Percentiles rank a stretch among this genome's conserved stretches.
phyloP scores from a whole-genome alignment of 2,888 invertebrate species.

The Masnerella sp. region DNA sequence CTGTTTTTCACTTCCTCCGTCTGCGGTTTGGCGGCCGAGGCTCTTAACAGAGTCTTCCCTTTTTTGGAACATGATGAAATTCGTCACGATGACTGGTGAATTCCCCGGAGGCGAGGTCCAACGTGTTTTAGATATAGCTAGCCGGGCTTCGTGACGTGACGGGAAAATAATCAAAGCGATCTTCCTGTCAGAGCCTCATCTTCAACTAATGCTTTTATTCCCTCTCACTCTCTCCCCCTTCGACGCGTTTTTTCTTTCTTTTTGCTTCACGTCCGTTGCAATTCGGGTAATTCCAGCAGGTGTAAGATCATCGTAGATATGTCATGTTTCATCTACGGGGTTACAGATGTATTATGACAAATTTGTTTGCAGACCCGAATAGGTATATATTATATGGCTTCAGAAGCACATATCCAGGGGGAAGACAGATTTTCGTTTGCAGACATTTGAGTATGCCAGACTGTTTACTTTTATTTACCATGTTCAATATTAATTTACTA shows the following conservation, averaged over 20 bases:
- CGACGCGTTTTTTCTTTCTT: constrained; percentile 6
- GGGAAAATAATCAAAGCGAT: constrained; percentile 57
- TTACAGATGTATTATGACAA: constrained; percentile 44
- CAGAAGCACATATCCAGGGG: neutral
- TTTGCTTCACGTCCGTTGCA: constrained; percentile 33
- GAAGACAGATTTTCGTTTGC: neutral
- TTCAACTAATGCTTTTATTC: constrained; percentile 40
- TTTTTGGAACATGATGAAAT: constrained; percentile 56
- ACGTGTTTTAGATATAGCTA: constrained; percentile 42
- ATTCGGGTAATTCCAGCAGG: constrained; percentile 45
- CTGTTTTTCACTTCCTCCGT: constrained; percentile 58
- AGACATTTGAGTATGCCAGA: neutral
- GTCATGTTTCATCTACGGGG: constrained; percentile 44
- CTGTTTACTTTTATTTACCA: constrained; percentile 12
- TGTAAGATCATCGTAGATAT: constrained; percentile 47
- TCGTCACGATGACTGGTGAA: constrained; percentile 58
- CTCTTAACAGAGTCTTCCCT: constrained; percentile 57
- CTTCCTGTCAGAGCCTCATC: constrained; percentile 53
- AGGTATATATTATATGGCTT: constrained; percentile 29
- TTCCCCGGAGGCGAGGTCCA: constrained; percentile 50
- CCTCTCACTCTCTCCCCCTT: constrained; percentile 4
- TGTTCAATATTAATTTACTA: neutral
- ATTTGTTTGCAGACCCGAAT: constrained; percentile 42
- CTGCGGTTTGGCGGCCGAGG: constrained; percentile 51
- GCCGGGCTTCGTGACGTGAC: constrained; percentile 53